A percentile compares a stretch with the other conserved stretches of the same genome.
These are phyloP conservation scores for Parus major DNA, from an alignment of 2,113 vertebrate species.

Conservation along the genomic window DNA sequence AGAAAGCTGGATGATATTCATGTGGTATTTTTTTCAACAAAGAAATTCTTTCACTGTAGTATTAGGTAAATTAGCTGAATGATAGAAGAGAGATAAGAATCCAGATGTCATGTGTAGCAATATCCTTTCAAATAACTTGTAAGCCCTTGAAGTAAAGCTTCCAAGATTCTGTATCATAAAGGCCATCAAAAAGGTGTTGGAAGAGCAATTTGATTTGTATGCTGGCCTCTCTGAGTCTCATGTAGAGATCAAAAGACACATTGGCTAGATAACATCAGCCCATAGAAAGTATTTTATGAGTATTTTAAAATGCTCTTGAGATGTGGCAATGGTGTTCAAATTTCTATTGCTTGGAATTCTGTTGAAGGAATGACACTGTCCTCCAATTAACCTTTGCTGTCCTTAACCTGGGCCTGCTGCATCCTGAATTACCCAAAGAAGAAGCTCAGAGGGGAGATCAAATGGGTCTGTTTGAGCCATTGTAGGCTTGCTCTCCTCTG, in stretches of 20 bases:
- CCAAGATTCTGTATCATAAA: not conserved
- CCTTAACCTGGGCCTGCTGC: not conserved
- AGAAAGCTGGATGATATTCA: not conserved
- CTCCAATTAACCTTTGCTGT: not conserved
- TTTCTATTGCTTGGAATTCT: not conserved
- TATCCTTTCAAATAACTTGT: not conserved
- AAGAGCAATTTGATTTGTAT: not conserved
- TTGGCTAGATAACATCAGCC: not conserved
- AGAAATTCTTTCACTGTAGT: not conserved
- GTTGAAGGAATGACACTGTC: not conserved
- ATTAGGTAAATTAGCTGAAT: conserved; percentile 35
- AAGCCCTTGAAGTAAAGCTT: not conserved
- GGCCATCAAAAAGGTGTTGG: not conserved
- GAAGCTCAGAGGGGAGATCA: not conserved
- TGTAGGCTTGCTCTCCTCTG: not conserved
- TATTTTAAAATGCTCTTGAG: not conserved
- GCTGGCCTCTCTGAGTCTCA: not conserved
- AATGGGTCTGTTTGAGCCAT: not conserved
- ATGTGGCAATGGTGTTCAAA: not conserved
- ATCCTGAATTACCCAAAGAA: not conserved
- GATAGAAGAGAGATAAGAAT: conserved; percentile 19
- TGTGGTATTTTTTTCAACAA: conserved; percentile 17
- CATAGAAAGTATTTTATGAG: not conserved
- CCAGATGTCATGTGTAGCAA: not conserved
- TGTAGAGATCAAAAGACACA: not conserved